Evolutionary conservation across 2,797 vertebrate species (phyloP).

Genomic region (Scomberomorus guttatus): DNA sequence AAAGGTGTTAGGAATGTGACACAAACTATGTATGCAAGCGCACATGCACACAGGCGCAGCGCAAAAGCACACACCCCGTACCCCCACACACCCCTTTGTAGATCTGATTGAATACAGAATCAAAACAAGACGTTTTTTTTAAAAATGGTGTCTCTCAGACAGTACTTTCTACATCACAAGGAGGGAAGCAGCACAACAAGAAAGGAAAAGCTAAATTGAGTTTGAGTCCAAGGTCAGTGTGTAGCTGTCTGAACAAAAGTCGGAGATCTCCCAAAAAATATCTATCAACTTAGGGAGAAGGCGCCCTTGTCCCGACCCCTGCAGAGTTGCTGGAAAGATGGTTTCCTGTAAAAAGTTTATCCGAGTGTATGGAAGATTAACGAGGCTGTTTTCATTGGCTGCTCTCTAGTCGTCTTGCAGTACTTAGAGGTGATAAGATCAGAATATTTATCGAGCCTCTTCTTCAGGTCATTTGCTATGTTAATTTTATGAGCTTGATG

Average conservation of each 20-base stretch:
- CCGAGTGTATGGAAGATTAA: slow-evolving; percentile 90
- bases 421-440: slow-evolving; percentile 91
- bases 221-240: slow-evolving; percentile 84
- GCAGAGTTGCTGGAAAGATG: slow-evolving; percentile 90
- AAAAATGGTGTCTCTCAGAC: slow-evolving; percentile 69
- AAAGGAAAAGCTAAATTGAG: slow-evolving; percentile 82
- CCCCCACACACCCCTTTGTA: slow-evolving; percentile 65
- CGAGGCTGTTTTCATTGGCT: slow-evolving; percentile 93
- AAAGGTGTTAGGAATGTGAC: slow-evolving; percentile 65
- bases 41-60: slow-evolving; percentile 22
- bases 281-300: slow-evolving; percentile 83
- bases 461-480: slow-evolving; percentile 96
- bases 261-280: slow-evolving; percentile 81
- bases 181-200: slow-evolving; percentile 64
- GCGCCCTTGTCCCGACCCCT: slow-evolving; percentile 92
- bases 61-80: slow-evolving; percentile 45
- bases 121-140: slow-evolving; percentile 69
- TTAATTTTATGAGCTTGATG: slow-evolving; percentile 98
- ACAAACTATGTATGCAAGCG: slow-evolving; percentile 54
- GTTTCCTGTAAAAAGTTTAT: slow-evolving; percentile 93
- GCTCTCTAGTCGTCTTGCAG: slow-evolving; percentile 83
- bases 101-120: slow-evolving; percentile 78
- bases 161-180: slow-evolving; percentile 71
- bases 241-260: slow-evolving; percentile 82
- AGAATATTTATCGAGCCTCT: slow-evolving; percentile 94